Percentiles rank a stretch among this genome's conserved stretches.
phyloP scores from a whole-genome alignment of 1,140 invertebrate genomes.

The Lucilia sericata region DNA sequence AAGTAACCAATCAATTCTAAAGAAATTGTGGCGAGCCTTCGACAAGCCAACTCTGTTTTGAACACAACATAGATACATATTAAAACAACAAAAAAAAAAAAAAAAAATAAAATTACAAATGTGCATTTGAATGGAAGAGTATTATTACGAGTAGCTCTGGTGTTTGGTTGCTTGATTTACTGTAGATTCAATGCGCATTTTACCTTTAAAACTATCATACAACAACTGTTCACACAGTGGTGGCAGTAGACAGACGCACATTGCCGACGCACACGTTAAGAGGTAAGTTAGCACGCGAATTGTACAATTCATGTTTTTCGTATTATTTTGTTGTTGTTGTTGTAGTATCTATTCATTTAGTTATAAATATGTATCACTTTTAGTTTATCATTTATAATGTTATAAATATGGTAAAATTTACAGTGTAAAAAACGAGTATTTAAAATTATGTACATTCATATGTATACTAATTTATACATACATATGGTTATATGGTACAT shows the following conservation, averaged over 20 bases:
- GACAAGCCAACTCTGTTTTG: no score
- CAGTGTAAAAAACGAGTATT: conserved; percentile 6
- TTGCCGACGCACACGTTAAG: neutral
- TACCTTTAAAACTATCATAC: neutral
- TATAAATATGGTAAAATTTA: neutral
- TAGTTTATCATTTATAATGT: neutral
- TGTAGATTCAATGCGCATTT: neutral
- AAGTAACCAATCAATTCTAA: no score
- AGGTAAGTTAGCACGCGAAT: neutral
- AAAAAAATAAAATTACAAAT: no score
- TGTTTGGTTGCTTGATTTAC: neutral
- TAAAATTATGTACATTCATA: neutral
- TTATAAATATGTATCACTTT: neutral
- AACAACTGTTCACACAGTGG: no score
- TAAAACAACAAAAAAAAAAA: no score
- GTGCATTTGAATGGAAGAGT: no score
- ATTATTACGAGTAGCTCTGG: no score
- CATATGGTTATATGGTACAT: no score
- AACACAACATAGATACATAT: no score
- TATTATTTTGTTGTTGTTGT: neutral
- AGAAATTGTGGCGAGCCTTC: no score
- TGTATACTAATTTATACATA: neutral
- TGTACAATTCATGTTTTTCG: neutral
- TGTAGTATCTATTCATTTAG: no score
- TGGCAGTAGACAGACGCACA: neutral